Base-by-base conservation (phyloP, 2,113 vertebrate species). In the Coptodon rendalli region DNA sequence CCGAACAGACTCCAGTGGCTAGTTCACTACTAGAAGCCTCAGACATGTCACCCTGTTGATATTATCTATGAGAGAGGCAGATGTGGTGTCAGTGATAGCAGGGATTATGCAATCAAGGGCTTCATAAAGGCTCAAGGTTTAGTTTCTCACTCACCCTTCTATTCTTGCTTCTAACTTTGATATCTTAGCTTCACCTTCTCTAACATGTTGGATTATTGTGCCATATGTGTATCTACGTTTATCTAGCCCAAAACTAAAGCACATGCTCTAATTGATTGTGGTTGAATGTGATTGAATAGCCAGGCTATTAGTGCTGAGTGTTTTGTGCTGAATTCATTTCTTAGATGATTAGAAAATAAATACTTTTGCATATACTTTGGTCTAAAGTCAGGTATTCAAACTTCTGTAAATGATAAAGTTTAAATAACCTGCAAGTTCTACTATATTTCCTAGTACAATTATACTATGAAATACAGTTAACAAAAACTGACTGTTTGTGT, bases 41-140 rank as follows among this genome's bases (percentile, higher is more conserved):
- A 43, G 78, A 78, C 57, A 53, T 56, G 86, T 63, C 79, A n/a
- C 17, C 59, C 38, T 78, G 78, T 84, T 34, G 81, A 79, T 80
- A 3, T 80, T 38, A 48, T 88, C 56, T 71, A 27, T 29, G 29
- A 52, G 40, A 27, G 48, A 86, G 71, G 53, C 43, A 38, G 66
- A 45, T 14, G 11, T 86, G 71, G 50, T 81, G 40, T 86, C 31
- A 80, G 52, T 73, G 45, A 91, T 89, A 43, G 61, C 43, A 5
- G 24, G 48, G 84, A 86, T 89, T 89, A 82, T 79, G 79, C 85
- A 94, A 89, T 86, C 54, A 76, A 79, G 54, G 6, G 5, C 57
- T 45, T 82, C 71, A 81, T 85, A 86, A 89, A 86, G 83, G 88
- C 80, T 63, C 0, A 3, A 90, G 81, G 68, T 90, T 88, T 85